These are phyloP conservation scores for Lepidostoma basale DNA, from an alignment of 1,140 invertebrate genomes.

Conservation along the genomic window DNA sequence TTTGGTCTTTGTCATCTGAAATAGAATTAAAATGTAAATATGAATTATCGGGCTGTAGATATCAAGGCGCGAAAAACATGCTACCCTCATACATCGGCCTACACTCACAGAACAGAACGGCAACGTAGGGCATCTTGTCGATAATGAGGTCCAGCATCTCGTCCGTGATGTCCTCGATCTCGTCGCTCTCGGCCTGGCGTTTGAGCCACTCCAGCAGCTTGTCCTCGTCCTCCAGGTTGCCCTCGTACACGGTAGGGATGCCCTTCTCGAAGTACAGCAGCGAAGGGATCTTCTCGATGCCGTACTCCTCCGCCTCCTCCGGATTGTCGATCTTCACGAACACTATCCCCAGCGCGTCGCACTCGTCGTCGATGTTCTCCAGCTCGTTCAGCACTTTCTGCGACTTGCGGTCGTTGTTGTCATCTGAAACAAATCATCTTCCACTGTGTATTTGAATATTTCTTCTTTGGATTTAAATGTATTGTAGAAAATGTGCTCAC, in stretches of 20 bases:
- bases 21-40: slow-evolving; percentile 42
- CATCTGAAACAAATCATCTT: slow-evolving; percentile 67
- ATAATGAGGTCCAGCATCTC: slow-evolving; percentile 94
- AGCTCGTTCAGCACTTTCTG: slow-evolving; percentile 85
- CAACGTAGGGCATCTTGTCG: slow-evolving; percentile 85
- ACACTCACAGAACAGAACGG: slow-evolving; percentile 87
- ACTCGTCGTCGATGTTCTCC: slow-evolving; percentile 95
- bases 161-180: slow-evolving; percentile 93
- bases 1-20: slow-evolving; percentile 89
- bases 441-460: not conserved
- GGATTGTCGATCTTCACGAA: slow-evolving; percentile 94
- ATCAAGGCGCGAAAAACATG: not conserved
- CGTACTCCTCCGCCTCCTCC: slow-evolving; percentile 88
- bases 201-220: slow-evolving; percentile 88
- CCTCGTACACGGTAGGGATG: slow-evolving; percentile 86
- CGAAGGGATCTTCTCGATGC: slow-evolving; percentile 84
- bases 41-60: not conserved
- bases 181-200: slow-evolving; percentile 83
- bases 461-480: not conserved
- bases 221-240: slow-evolving; percentile 90
- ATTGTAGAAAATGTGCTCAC: slow-evolving; percentile 66
- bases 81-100: not conserved
- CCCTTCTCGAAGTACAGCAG: slow-evolving; percentile 91
- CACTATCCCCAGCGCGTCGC: slow-evolving; percentile 82
- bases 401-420: slow-evolving; percentile 89